A percentile compares a stretch with the other conserved stretches of the same genome.
Conservation (phyloP, 2,113 vertebrate genomes). For the Serranochromis macrocephalus region DNA sequence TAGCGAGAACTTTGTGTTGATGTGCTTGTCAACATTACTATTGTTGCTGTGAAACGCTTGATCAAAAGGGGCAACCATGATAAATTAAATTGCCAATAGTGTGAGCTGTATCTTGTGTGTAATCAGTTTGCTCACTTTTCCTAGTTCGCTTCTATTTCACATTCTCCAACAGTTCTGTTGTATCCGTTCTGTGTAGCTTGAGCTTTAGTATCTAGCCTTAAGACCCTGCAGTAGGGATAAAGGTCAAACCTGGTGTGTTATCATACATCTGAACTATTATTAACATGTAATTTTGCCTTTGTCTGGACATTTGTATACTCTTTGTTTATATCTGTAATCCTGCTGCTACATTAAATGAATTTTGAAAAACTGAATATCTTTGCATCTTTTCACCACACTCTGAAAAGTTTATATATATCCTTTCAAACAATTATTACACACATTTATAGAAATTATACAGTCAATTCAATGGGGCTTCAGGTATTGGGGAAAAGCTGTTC, state of each 20-base stretch:
- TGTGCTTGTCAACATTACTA: constrained; percentile 62
- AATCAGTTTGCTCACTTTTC: constrained; percentile 57
- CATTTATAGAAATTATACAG: neutral
- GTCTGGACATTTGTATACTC: constrained; percentile 98
- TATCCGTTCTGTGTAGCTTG: constrained; percentile 83
- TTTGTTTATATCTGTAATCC: constrained; percentile 98
- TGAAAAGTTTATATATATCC: neutral
- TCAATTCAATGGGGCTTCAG: neutral
- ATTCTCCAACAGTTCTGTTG: constrained; percentile 57
- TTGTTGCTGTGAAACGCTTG: constrained; percentile 68
- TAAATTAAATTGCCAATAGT: constrained; percentile 63
- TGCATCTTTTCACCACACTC: neutral
- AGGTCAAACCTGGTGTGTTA: constrained; percentile 63
- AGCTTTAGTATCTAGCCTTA: constrained; percentile 84
- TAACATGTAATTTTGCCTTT: constrained; percentile 93
- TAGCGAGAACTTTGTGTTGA: constrained; percentile 51
- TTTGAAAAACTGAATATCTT: constrained; percentile 58
- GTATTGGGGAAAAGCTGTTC: constrained; percentile 5
- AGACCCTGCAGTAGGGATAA: constrained; percentile 55
- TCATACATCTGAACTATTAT: constrained; percentile 78
- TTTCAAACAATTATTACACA: neutral
- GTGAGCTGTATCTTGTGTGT: constrained; percentile 60
- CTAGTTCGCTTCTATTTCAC: constrained; percentile 57
- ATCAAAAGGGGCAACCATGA: constrained; percentile 58
- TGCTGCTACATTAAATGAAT: constrained; percentile 94